phyloP scores from a whole-genome alignment of 2,113 vertebrate genomes.

The Zeus faber region DNA sequence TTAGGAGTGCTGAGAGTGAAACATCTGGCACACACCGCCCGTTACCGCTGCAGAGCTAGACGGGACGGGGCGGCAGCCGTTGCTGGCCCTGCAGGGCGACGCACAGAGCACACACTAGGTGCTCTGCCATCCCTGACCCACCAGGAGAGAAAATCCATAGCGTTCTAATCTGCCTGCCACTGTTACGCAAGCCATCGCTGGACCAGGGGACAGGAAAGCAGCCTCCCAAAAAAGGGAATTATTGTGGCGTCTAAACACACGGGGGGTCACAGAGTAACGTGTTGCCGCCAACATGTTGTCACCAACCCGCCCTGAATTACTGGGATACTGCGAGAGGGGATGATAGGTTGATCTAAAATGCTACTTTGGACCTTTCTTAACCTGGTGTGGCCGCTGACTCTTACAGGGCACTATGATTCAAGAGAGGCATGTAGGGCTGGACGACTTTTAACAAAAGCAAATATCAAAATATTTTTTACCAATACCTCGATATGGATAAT shows the following conservation, averaged over 20 bases:
- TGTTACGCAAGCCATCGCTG: slow-evolving; percentile 23
- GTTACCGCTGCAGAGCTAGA: slow-evolving; percentile 23
- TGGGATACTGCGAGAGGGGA: background rate
- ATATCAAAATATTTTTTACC: too few species aligned
- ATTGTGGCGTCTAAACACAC: too few species aligned
- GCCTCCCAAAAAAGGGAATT: background rate
- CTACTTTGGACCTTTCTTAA: too few species aligned
- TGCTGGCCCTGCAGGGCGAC: background rate
- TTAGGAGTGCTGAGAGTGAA: slow-evolving; percentile 35
- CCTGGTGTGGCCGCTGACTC: too few species aligned
- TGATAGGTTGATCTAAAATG: background rate
- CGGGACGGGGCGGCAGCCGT: background rate
- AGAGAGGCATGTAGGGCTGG: too few species aligned
- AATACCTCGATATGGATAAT: too few species aligned
- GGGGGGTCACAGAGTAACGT: background rate
- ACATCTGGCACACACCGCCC: slow-evolving; percentile 53
- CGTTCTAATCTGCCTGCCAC: slow-evolving; percentile 13
- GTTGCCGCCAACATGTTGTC: background rate
- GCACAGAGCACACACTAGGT: slow-evolving; percentile 2
- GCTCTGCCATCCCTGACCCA: slow-evolving; percentile 10
- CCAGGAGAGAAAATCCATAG: slow-evolving; percentile 20
- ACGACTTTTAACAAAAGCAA: too few species aligned
- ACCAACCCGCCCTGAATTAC: background rate
- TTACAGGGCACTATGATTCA: too few species aligned
- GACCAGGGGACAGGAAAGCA: background rate